Percentiles rank a stretch among this genome's conserved stretches.
These are phyloP conservation scores for Xestobium rufovillosum DNA, from an alignment of 2,888 invertebrate species.

Conservation along the genomic window DNA sequence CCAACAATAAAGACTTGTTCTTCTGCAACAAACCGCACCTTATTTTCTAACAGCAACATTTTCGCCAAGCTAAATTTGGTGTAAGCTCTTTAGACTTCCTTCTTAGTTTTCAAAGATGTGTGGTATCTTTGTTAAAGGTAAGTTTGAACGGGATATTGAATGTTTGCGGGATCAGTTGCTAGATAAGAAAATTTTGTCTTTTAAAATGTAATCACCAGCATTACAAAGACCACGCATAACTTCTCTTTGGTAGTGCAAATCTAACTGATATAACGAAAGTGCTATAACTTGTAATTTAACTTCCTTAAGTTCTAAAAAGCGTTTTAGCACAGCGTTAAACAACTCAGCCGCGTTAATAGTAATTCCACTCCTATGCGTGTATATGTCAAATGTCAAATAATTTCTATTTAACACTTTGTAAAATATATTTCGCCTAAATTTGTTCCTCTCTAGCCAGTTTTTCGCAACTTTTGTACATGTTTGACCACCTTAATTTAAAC, in stretches of 20 bases:
- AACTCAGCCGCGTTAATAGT: slow-evolving; percentile 13
- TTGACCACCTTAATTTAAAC: too few relatives aligned
- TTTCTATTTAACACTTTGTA: slow-evolving; percentile 5
- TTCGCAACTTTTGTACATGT: slow-evolving; percentile 10
- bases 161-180: neutral
- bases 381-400: neutral
- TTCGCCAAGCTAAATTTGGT: slow-evolving; percentile 11
- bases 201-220: slow-evolving; percentile 9
- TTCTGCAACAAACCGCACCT: slow-evolving; percentile 6
- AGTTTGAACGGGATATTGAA: slow-evolving; percentile 5
- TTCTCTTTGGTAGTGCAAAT: slow-evolving; percentile 12
- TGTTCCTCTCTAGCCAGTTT: slow-evolving; percentile 8
- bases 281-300: slow-evolving; percentile 9
- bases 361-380: too few relatives aligned
- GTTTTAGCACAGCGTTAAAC: slow-evolving; percentile 9
- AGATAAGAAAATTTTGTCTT: slow-evolving; percentile 5
- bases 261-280: slow-evolving; percentile 9
- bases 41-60: slow-evolving; percentile 5
- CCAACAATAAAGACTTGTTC: neutral
- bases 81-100: slow-evolving; percentile 7
- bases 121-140: slow-evolving; percentile 6
- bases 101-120: slow-evolving; percentile 11
- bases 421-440: slow-evolving; percentile 3
- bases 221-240: too few relatives aligned
- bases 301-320: slow-evolving; percentile 8